phyloP scores from a whole-genome alignment of 2,888 invertebrate species.

The Dryocosmus kuriphilus region DNA sequence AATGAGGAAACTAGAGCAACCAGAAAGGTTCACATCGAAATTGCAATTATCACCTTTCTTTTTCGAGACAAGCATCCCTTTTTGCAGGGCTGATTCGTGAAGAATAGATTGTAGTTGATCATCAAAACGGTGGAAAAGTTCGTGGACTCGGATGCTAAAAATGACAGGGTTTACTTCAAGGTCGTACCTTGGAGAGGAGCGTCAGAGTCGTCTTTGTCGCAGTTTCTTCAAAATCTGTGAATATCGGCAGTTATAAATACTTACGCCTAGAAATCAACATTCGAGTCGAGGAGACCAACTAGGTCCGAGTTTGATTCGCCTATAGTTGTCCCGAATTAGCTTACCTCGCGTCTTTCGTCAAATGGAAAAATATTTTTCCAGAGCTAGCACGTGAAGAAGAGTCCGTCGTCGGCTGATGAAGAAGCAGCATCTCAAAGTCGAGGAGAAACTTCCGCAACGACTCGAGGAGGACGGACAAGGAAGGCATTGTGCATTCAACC shows the following conservation, averaged over 20 bases:
- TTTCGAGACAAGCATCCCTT: neutral
- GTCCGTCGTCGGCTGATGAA: constrained; percentile 5
- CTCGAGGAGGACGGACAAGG: neutral
- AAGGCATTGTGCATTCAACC: constrained; percentile 24
- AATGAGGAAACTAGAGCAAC: constrained; percentile 25
- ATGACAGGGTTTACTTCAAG: constrained; percentile 67
- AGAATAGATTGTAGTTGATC: neutral
- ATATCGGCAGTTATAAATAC: constrained; percentile 62
- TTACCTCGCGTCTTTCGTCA: neutral
- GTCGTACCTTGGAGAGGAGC: constrained; percentile 58
- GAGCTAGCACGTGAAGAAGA: neutral
- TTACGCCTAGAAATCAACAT: constrained; percentile 16
- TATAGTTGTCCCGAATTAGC: neutral
- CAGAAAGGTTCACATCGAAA: neutral
- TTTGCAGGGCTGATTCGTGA: neutral
- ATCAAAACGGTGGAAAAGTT: constrained; percentile 56
- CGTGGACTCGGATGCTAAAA: constrained; percentile 67
- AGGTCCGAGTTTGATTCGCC: neutral
- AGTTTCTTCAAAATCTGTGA: constrained; percentile 54
- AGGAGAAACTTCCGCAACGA: constrained; percentile 24
- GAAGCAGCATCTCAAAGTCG: constrained; percentile 20
- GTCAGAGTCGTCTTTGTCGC: constrained; percentile 44
- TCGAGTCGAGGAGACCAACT: neutral
- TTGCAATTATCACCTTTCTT: constrained; percentile 12
- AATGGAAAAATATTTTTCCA: neutral